Conservation (phyloP, 2,888 invertebrate species). For the Pseudococcus viburni region DNA sequence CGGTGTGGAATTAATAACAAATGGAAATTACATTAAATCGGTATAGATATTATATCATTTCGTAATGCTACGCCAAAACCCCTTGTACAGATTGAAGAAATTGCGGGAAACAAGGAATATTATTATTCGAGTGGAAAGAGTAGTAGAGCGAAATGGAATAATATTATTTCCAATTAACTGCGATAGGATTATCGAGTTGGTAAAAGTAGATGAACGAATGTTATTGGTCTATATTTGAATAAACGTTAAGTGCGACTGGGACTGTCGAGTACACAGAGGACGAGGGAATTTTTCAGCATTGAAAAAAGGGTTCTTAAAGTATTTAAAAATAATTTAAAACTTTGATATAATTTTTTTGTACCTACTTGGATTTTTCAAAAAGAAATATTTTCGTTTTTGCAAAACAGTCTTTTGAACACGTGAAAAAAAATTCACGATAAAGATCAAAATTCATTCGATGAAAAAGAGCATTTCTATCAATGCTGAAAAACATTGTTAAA, state of each 20-base stretch:
- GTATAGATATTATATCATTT: slow-evolving; percentile 59
- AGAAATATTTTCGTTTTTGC: no score
- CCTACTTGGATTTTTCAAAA: no score
- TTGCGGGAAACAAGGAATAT: slow-evolving; percentile 65
- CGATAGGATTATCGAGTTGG: slow-evolving; percentile 62
- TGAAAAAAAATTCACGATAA: not conserved
- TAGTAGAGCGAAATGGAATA: slow-evolving; percentile 65
- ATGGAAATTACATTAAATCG: slow-evolving; percentile 66
- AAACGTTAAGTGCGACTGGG: slow-evolving; percentile 59
- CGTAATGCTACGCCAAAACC: slow-evolving; percentile 59
- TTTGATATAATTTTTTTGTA: not conserved
- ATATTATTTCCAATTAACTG: slow-evolving; percentile 66
- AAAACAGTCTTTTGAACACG: not conserved
- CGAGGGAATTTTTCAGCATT: not conserved
- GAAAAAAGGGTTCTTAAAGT: slow-evolving; percentile 18
- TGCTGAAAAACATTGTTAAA: not conserved
- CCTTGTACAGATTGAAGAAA: slow-evolving; percentile 58
- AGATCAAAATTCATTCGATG: not conserved
- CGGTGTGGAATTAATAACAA: slow-evolving; percentile 64
- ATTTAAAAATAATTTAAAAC: slow-evolving; percentile 27
- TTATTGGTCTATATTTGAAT: slow-evolving; percentile 52
- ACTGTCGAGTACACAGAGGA: not conserved
- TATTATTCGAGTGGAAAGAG: slow-evolving; percentile 66
- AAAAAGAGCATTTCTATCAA: not conserved
- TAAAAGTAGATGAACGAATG: slow-evolving; percentile 52